Percentiles rank a stretch among this genome's conserved stretches.
Conservation (phyloP, 2,113 vertebrate species). For the Seriola aureovittata region DNA sequence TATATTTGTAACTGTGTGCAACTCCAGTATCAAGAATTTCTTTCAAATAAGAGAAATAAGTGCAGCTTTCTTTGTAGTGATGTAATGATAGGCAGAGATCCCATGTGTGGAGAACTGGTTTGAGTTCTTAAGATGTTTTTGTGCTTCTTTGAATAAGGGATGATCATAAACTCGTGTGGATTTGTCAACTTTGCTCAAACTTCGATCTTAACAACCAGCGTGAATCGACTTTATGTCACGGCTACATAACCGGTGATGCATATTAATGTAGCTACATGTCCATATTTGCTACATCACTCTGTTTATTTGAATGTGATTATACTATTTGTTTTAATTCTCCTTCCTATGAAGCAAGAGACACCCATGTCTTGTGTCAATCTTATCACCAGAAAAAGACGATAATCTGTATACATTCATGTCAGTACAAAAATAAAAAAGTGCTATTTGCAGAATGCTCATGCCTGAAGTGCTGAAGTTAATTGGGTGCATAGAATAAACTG, state of each 20-base stretch:
- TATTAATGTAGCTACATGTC: not conserved
- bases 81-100: not conserved
- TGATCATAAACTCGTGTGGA: not conserved
- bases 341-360: not conserved
- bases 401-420: constrained; percentile 30
- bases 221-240: constrained; percentile 19
- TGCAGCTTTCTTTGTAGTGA: not conserved
- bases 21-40: not conserved
- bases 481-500: constrained; percentile 64
- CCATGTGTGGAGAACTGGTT: not conserved
- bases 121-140: not conserved
- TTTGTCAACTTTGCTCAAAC: constrained; percentile 20
- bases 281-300: not conserved
- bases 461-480: constrained; percentile 72
- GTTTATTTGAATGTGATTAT: not conserved
- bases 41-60: not conserved
- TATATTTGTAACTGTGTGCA: not conserved
- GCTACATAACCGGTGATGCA: not conserved
- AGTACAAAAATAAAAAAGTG: constrained; percentile 38
- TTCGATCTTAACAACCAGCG: not conserved
- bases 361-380: constrained; percentile 5
- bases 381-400: not conserved
- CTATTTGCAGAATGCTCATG: constrained; percentile 56
- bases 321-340: not conserved
- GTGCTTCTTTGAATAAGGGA: not conserved